Evolutionary conservation across 2,797 vertebrate genomes (phyloP), one percentile per base, ranked within the genome.

Genomic region (Rhynchonycteris naso): DNA sequence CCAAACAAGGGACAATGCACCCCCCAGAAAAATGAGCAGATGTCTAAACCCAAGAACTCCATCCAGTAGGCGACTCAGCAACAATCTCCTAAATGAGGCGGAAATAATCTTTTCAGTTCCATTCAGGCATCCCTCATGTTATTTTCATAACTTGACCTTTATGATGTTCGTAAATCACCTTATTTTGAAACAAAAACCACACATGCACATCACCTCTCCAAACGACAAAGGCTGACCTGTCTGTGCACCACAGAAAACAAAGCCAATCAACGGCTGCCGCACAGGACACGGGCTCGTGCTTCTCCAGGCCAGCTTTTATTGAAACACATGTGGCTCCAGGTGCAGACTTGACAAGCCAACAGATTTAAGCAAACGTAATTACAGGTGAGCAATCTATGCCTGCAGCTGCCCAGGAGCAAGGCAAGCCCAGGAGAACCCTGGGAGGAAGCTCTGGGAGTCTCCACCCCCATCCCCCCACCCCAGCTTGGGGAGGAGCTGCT

Each of bases 101-200:
- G 65, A 95, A 95, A 86, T 91, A 88, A 85, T 88, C 88, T 93
- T 86, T 69, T 86, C 95, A 68, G 56, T 82, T 68, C 83, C 59
- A 83, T 38, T 59, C 19, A 28, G 93, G 74, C 52, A 91, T 90
- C 38, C 12, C 83, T 83, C 84, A 24, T 75, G 84, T 95, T 90
- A 96, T 92, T 96, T 96, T 94, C 78, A 75, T n/a, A 96, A 80
- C 11, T 79, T 3, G 2, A 54, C 88, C 90, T 95, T 96, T 94
- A 79, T 47, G 63, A 61, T 85, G 35, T 19, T 75, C 74, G 50
- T 75, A 92, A 76, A 90, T 5, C 35, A 94, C 52, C 84, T 24
- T 72, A 94, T 68, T 90, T 84, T 43, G 33, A 94, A 93, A 89
- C 9, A 30, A 82, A 91, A 80, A 83, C 52, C n/a, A 87, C 59